Conservation (phyloP, 2,797 vertebrate genomes). For the Heliangelus exortis region DNA sequence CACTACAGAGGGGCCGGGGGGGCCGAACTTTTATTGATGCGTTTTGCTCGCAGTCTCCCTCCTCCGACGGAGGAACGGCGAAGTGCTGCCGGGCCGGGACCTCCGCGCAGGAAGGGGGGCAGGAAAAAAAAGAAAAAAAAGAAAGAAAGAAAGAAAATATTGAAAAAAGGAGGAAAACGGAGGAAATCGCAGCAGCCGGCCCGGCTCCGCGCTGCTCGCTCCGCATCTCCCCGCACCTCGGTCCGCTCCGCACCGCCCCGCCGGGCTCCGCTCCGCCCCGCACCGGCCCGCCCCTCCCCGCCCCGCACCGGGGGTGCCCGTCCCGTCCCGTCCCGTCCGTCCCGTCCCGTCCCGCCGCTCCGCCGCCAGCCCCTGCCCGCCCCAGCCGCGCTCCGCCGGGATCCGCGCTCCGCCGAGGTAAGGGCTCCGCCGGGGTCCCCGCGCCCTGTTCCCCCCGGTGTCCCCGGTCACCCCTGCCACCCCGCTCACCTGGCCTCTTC, state of each 20-base stretch:
- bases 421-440: not conserved
- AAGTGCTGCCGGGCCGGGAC: conserved; percentile 77
- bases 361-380: too few species aligned
- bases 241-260: not conserved
- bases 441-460: too few species aligned
- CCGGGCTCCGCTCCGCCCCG: not conserved
- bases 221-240: not conserved
- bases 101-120: too few species aligned
- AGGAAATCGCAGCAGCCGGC: not conserved
- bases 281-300: not conserved
- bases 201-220: not conserved
- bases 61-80: conserved; percentile 77
- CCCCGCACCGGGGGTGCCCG: not conserved
- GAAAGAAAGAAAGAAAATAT: not conserved
- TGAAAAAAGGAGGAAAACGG: not conserved
- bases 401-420: not conserved
- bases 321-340: not conserved
- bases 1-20: not conserved
- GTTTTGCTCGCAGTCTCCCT: conserved; percentile 70
- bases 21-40: not conserved
- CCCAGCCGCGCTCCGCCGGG: not conserved
- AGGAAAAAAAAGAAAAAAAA: not conserved
- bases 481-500: not conserved
- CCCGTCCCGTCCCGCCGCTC: not conserved
- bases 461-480: too few species aligned